Percentiles rank a stretch among this genome's conserved stretches.
Evolutionary conservation across 2,888 invertebrate genomes (phyloP).

Genomic region (Deilephila elpenor): DNA sequence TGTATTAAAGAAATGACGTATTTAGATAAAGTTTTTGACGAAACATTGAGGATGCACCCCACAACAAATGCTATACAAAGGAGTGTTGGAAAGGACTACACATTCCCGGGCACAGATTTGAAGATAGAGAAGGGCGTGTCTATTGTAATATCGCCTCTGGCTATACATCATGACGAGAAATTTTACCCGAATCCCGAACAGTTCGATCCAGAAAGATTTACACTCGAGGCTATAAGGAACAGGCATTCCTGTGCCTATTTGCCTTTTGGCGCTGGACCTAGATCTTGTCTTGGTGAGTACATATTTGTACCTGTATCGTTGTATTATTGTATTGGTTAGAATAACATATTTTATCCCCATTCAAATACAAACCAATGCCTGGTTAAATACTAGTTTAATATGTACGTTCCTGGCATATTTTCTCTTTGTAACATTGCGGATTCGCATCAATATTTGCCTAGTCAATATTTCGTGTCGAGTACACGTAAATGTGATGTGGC

Average conservation of each 20-base stretch:
- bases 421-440: no score
- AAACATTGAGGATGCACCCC: conserved; percentile 70
- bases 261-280: conserved; percentile 65
- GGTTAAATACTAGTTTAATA: background rate
- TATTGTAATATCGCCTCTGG: conserved; percentile 54
- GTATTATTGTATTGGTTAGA: no score
- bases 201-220: conserved; percentile 73
- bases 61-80: conserved; percentile 59
- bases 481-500: no score
- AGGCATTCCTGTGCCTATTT: conserved; percentile 57
- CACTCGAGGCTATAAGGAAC: conserved; percentile 50
- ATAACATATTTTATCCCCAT: no score
- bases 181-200: conserved; percentile 65
- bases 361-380: background rate
- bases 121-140: conserved; percentile 54
- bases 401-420: background rate
- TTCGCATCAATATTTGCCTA: no score
- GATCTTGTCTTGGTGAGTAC: conserved; percentile 61
- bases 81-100: conserved; percentile 51
- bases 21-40: conserved; percentile 57
- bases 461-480: no score
- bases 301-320: no score
- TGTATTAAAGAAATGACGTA: conserved; percentile 56
- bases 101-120: conserved; percentile 55
- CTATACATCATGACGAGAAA: conserved; percentile 63